Evolutionary conservation across 1,140 invertebrate genomes (phyloP).

Genomic region (Hyphantria cunea): DNA sequence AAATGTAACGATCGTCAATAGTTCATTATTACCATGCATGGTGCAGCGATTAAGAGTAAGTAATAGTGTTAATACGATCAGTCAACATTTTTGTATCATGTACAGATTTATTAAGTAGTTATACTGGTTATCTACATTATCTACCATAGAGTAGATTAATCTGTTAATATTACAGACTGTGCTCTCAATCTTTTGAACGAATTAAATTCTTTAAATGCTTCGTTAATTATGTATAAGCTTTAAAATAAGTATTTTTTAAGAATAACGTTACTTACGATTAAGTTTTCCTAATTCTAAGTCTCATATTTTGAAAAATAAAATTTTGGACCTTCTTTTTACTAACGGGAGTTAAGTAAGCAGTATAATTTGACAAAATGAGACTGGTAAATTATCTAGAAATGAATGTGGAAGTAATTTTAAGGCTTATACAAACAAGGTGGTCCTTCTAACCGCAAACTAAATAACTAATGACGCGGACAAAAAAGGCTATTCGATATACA

Average conservation of each 20-base stretch:
- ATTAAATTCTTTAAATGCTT: too few relatives aligned
- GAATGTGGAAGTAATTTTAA: constrained; percentile 14
- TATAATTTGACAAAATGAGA: background rate
- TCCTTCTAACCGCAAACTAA: constrained; percentile 40
- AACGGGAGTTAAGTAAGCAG: too few relatives aligned
- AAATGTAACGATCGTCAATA: constrained; percentile 43
- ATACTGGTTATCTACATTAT: constrained; percentile 16
- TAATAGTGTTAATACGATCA: constrained; percentile 42
- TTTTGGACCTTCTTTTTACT: too few relatives aligned
- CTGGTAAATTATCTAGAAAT: background rate
- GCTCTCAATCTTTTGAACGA: too few relatives aligned
- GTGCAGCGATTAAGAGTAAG: constrained; percentile 43
- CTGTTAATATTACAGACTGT: too few relatives aligned
- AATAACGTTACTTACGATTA: too few relatives aligned
- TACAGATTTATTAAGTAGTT: constrained; percentile 23
- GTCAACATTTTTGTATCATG: constrained; percentile 23
- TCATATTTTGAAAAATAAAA: too few relatives aligned
- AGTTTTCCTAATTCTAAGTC: too few relatives aligned
- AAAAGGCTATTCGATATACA: constrained; percentile 29
- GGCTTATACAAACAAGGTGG: constrained; percentile 32
- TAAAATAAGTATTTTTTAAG: too few relatives aligned
- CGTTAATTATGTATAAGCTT: too few relatives aligned
- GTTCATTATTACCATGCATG: constrained; percentile 48
- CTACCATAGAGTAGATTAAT: constrained; percentile 14
- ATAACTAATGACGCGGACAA: constrained; percentile 41